These are phyloP conservation scores for Linepithema humile DNA, from an alignment of 1,140 invertebrate species.

Conservation along the genomic window DNA sequence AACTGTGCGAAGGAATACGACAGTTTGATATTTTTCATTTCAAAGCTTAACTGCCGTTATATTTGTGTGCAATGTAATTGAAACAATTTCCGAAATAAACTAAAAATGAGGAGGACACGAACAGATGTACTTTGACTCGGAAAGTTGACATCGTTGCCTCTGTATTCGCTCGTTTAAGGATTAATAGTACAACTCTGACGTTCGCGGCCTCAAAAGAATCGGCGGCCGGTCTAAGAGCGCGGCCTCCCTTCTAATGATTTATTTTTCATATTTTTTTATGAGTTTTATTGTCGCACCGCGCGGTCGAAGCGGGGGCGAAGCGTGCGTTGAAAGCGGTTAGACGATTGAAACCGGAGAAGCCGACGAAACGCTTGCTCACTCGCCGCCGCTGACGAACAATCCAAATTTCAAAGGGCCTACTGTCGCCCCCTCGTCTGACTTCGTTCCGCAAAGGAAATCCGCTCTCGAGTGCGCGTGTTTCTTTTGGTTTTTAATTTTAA, in stretches of 20 bases:
- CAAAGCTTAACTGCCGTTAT: not conserved
- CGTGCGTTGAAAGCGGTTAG: slow-evolving; percentile 82
- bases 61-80: too few species aligned
- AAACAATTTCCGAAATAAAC: not conserved
- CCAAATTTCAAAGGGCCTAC: slow-evolving; percentile 81
- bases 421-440: slow-evolving; percentile 68
- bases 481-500: slow-evolving; percentile 35
- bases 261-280: slow-evolving; percentile 63
- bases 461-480: slow-evolving; percentile 29
- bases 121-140: not conserved
- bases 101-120: not conserved
- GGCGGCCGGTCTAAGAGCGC: slow-evolving; percentile 4
- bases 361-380: slow-evolving; percentile 81
- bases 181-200: not conserved
- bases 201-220: slow-evolving; percentile 43
- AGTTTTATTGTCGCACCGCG: slow-evolving; percentile 69
- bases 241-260: slow-evolving; percentile 34
- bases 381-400: slow-evolving; percentile 79
- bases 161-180: not conserved
- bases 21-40: not conserved
- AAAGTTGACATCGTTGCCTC: not conserved
- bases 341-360: slow-evolving; percentile 84
- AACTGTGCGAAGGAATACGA: not conserved
- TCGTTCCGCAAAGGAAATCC: slow-evolving; percentile 70
- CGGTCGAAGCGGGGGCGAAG: slow-evolving; percentile 63